These are phyloP conservation scores for Diaperis boleti DNA, from an alignment of 2,888 invertebrate genomes.

Conservation along the genomic window DNA sequence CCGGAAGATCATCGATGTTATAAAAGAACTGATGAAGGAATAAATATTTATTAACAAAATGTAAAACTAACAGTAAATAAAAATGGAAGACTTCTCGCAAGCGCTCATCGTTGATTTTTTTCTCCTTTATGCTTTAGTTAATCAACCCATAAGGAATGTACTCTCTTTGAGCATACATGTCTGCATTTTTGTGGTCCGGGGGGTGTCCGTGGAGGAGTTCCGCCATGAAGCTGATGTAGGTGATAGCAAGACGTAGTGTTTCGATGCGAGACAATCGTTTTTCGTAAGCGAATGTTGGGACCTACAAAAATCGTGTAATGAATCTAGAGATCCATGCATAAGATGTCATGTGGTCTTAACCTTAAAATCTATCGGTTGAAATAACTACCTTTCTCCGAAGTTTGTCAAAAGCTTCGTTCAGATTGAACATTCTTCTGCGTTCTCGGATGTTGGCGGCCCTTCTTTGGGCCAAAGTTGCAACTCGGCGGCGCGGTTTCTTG, in stretches of 20 bases:
- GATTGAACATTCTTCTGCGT: constrained; percentile 92
- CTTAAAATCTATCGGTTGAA: too few species aligned
- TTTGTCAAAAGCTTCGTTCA: constrained; percentile 96
- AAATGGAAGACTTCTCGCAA: constrained; percentile 28
- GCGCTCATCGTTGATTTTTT: constrained; percentile 2
- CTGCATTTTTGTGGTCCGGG: constrained; percentile 60
- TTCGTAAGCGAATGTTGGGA: constrained; percentile 97
- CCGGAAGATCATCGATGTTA: not conserved
- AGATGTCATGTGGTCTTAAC: too few species aligned
- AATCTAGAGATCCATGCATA: too few species aligned
- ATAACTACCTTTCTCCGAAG: constrained; percentile 88
- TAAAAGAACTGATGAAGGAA: not conserved
- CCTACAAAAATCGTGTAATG: too few species aligned
- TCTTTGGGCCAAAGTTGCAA: constrained; percentile 91
- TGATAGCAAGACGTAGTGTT: constrained; percentile 93
- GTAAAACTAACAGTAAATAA: not conserved
- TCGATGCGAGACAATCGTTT: constrained; percentile 95
- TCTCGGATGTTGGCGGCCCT: constrained; percentile 95
- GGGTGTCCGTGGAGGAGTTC: constrained; percentile 80
- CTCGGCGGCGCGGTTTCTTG: constrained; percentile 87
- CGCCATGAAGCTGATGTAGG: constrained; percentile 97
- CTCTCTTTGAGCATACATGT: constrained; percentile 64
- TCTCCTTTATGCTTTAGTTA: constrained; percentile 50
- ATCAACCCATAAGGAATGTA: constrained; percentile 67
- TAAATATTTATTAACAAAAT: not conserved